Evolutionary conservation across 1,140 invertebrate species (phyloP), one percentile per base, ranked within the genome.

Genomic region (Drosophila albomicans): DNA sequence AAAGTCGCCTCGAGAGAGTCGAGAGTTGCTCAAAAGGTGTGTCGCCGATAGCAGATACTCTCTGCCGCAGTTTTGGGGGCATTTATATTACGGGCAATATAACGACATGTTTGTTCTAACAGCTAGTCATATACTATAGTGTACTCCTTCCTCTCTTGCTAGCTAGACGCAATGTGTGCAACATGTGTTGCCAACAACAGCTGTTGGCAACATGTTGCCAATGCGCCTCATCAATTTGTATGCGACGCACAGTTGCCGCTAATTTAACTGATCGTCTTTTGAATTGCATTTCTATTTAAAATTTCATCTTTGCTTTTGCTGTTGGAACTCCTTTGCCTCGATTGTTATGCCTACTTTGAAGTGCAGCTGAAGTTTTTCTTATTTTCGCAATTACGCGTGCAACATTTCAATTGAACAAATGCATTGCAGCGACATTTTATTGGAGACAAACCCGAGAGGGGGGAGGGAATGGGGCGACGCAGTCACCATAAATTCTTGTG

Each of bases 371-470:
- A 70, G 61, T 67, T 61, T 56, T 54, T 25, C 20, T 25, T 25
- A 25, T 25, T 25, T 48, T 58, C 8, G 84, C 84, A 88, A 88
- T 88, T 88, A 87, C 82, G 85, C 85, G 78, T 88, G 81, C 81
- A 89, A 89, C 84, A 88, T 89, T 88, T 89, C 85, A 89, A 88
- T 88, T 88, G 84, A 77, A 69, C 54, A 67, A 73, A 45, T 71
- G 80, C 79, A 66, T 75, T 56, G 65, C 57, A 62, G 59, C 57
- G 71, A 74, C 59, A 64, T 69, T 74, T 75, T 75, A 46, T 56
- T 2, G 13, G 52, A 49, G 15, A 35, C 5, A 30, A 25, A 10
- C 41, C 49, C 51, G 35, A 61, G 32, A 32, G 15, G 10, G 15
- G 61, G n/a, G 28, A 16, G 48, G 46, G 35, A 59, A 61, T 35